A percentile compares a stretch with the other conserved stretches of the same genome.
phyloP scores from a whole-genome alignment of 2,797 vertebrate genomes.

The Adelosebastes latens region DNA sequence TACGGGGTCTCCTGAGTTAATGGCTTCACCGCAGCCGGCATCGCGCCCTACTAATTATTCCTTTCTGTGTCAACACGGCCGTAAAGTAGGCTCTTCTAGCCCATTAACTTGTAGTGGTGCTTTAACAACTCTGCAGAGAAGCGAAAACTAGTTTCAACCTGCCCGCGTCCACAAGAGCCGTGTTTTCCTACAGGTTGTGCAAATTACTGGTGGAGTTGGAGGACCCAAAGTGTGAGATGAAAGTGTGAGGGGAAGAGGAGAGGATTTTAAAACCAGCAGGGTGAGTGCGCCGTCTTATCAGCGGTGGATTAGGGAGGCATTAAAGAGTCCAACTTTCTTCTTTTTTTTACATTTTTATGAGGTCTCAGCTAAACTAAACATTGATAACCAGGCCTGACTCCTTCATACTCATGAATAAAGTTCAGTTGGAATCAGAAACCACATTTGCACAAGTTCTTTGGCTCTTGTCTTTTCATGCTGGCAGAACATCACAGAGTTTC shows the following conservation, averaged over 20 bases:
- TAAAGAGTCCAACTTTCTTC: conserved; percentile 56
- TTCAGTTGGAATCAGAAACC: conserved; percentile 46
- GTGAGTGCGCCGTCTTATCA: conserved; percentile 58
- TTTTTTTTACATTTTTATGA: conserved; percentile 65
- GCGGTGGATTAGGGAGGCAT: conserved; percentile 66
- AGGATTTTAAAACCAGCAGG: conserved; percentile 54
- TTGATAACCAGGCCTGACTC: conserved; percentile 54
- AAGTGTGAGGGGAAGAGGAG: conserved; percentile 40
- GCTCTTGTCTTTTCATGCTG: conserved; percentile 14
- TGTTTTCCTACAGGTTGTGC: conserved; percentile 60
- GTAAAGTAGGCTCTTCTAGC: conserved; percentile 59
- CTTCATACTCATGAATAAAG: conserved; percentile 54
- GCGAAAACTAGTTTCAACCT: conserved; percentile 52
- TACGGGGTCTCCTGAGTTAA: conserved; percentile 43
- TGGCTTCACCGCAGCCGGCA: conserved; percentile 37
- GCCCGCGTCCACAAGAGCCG: conserved; percentile 36
- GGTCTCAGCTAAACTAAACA: conserved; percentile 67
- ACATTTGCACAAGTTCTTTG: conserved; percentile 26
- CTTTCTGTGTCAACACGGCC: conserved; percentile 65
- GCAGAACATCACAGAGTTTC: conserved; percentile 19
- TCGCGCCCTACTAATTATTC: conserved; percentile 60
- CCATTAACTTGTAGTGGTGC: conserved; percentile 72
- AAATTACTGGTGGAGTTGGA: conserved; percentile 47
- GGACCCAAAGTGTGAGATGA: conserved; percentile 49
- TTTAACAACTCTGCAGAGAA: conserved; percentile 61